These are phyloP conservation scores for Dione vanillae DNA, from an alignment of 2,888 invertebrate species.

Conservation along the genomic window DNA sequence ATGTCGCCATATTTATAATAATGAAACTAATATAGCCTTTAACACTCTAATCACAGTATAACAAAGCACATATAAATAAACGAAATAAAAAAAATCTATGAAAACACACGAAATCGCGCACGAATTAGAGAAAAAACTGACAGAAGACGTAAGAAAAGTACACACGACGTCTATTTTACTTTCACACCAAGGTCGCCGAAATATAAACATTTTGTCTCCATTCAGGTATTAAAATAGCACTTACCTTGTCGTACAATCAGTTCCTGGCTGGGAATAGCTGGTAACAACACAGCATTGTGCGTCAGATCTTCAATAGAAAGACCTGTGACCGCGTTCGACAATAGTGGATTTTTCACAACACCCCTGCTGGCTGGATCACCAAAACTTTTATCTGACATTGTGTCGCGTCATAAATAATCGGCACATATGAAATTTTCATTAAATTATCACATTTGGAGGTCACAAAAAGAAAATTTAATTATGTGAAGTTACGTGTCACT, in stretches of 20 bases:
- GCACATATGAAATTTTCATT: slow-evolving; percentile 67
- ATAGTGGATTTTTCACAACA: slow-evolving; percentile 86
- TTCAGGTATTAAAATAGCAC: slow-evolving; percentile 66
- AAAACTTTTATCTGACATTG: slow-evolving; percentile 80
- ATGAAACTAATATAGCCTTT: neutral
- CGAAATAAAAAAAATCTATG: neutral
- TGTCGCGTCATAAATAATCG: slow-evolving; percentile 58
- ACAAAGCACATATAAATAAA: slow-evolving; percentile 2
- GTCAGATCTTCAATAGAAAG: slow-evolving; percentile 89
- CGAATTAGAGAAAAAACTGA: slow-evolving; percentile 52
- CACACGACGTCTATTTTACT: slow-evolving; percentile 40
- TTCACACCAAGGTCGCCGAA: slow-evolving; percentile 58
- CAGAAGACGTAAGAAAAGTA: slow-evolving; percentile 53
- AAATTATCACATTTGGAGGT: slow-evolving; percentile 81
- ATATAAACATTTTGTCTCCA: slow-evolving; percentile 54
- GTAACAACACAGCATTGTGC: slow-evolving; percentile 88
- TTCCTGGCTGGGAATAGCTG: slow-evolving; percentile 81
- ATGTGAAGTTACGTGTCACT: slow-evolving; percentile 82
- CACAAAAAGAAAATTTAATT: slow-evolving; percentile 80
- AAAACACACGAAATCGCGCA: slow-evolving; percentile 33
- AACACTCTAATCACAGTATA: neutral
- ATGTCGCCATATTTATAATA: slow-evolving; percentile 60
- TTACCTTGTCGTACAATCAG: slow-evolving; percentile 72
- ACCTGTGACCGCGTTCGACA: slow-evolving; percentile 89
- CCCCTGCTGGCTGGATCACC: slow-evolving; percentile 74